These are phyloP conservation scores for Catharus bicknelli DNA, from an alignment of 2,113 vertebrate genomes.

Conservation along the genomic window DNA sequence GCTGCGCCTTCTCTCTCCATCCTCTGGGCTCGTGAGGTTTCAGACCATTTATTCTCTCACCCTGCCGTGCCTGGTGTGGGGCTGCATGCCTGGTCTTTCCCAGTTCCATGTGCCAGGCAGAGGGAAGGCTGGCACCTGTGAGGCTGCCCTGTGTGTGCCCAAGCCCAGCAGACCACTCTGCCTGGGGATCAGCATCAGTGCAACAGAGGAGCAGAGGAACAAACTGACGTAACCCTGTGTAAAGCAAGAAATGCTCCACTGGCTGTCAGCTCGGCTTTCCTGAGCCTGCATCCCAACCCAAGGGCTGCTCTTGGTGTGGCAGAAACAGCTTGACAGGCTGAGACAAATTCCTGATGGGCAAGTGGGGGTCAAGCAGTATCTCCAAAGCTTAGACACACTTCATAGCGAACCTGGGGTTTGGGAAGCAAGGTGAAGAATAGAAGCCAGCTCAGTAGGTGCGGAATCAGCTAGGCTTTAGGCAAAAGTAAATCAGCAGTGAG, in stretches of 20 bases:
- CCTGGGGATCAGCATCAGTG: neutral
- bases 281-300: neutral
- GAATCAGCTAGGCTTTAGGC: neutral
- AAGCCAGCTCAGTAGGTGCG: neutral
- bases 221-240: neutral
- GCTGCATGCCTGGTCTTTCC: neutral
- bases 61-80: neutral
- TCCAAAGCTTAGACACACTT: accelerated
- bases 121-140: neutral
- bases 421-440: neutral
- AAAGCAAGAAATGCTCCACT: neutral
- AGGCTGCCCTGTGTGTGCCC: neutral
- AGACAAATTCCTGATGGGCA: neutral
- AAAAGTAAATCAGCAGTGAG: neutral
- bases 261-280: neutral
- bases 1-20: neutral
- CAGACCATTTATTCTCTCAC: neutral
- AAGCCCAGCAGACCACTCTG: neutral
- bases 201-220: neutral
- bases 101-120: neutral
- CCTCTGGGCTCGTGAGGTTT: accelerated
- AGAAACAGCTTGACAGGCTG: neutral
- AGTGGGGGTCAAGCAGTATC: too few relatives aligned
- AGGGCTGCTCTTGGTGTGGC: neutral
- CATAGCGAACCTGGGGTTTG: neutral